These are phyloP conservation scores for Calypte anna DNA, from an alignment of 2,113 vertebrate species.

Conservation along the genomic window DNA sequence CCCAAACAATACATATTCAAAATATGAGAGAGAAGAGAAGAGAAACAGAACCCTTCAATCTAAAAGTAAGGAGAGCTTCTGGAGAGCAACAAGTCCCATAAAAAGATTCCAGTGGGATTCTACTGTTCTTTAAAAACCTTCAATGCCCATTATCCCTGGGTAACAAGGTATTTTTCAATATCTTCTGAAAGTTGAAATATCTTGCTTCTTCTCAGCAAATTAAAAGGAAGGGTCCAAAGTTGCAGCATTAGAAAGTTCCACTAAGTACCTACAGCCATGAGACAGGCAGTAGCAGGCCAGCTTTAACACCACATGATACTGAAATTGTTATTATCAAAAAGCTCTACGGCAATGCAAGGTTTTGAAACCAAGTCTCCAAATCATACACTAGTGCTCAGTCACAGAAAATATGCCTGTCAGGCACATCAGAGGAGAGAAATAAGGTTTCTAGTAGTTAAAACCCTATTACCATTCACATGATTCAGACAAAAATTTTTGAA, in stretches of 20 bases:
- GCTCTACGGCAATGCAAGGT: background rate
- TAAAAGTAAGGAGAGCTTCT: background rate
- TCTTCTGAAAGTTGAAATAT: background rate
- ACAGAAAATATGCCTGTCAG: background rate
- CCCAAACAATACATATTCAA: background rate
- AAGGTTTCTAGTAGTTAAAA: background rate
- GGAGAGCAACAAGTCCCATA: background rate
- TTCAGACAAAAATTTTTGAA: background rate
- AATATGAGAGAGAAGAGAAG: background rate
- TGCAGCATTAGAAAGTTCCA: background rate
- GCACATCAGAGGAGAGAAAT: background rate
- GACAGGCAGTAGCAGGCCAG: background rate
- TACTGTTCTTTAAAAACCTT: background rate
- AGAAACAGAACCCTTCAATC: background rate
- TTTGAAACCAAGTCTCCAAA: background rate
- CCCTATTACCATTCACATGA: rapidly evolving
- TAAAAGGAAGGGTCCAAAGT: background rate
- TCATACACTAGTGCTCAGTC: background rate
- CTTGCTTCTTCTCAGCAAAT: background rate
- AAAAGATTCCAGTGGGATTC: rapidly evolving
- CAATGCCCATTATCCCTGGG: background rate
- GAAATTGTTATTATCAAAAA: background rate
- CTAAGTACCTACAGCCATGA: background rate
- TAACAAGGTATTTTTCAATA: background rate
- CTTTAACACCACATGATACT: background rate